phyloP scores from a whole-genome alignment of 2,797 vertebrate species.

The Centroberyx gerrardi region DNA sequence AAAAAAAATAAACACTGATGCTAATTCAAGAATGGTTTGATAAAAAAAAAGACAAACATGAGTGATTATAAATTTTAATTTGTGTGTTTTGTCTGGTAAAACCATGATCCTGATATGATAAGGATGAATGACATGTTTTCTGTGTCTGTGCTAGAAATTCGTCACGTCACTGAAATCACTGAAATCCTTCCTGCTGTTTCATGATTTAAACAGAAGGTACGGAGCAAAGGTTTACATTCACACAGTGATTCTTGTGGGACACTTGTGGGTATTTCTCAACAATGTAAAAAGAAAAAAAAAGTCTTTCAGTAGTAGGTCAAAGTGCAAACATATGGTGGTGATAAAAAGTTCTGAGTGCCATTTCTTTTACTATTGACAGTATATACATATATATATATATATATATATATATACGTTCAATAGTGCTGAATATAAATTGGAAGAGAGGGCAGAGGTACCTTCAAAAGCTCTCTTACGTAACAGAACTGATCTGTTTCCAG shows the following conservation, averaged over 20 bases:
- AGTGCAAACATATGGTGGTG: slow-evolving; percentile 58
- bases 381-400: neutral
- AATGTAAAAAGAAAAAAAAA: neutral
- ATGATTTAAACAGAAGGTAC: neutral
- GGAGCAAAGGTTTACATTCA: neutral
- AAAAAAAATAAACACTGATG: slow-evolving; percentile 19
- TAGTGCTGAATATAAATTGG: slow-evolving; percentile 7
- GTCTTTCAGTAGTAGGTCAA: slow-evolving; percentile 46
- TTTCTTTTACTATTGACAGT: slow-evolving; percentile 23
- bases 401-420: neutral
- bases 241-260: neutral
- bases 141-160: too few relatives aligned
- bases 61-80: slow-evolving; percentile 21
- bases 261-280: slow-evolving; percentile 10
- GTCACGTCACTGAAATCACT: too few relatives aligned
- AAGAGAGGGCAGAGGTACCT: neutral
- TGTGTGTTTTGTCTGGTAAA: neutral
- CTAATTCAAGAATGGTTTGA: slow-evolving; percentile 27
- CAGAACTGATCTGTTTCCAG: neutral
- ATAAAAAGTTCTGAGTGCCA: slow-evolving; percentile 7
- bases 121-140: neutral
- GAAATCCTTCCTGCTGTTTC: too few relatives aligned
- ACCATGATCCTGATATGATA: neutral
- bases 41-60: slow-evolving; percentile 15
- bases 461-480: too few relatives aligned